Base-by-base conservation (phyloP, 1,140 invertebrate species). In the Drosophila rhopaloa region DNA sequence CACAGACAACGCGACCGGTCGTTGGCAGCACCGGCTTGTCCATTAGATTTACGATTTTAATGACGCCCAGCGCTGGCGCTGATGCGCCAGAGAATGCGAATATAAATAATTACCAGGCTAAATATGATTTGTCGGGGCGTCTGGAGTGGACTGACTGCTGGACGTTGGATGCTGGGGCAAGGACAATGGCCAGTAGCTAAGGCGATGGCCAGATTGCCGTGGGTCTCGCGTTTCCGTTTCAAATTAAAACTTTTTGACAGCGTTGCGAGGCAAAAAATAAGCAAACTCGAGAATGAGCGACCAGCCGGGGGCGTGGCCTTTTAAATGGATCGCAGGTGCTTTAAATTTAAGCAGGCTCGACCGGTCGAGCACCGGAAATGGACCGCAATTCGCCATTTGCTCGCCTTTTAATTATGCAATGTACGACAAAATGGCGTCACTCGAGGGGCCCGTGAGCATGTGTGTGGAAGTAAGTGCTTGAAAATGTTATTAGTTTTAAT, bases 1-100 rank as follows among this genome's bases (percentile, higher is more conserved):
- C 67, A 62, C 73, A 66, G 80, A 54, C 60, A 71, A 55, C 57
- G 58, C 29, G 19, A 27, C 10, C 40, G 48, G 62, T 29, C 41
- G 54, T 53, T 59, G 53, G 54, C 41, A 55, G 78, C 73, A 37
- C 81, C 79, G 61, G 60, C 75, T 77, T 81, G 59, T 63, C 67
- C 83, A 78, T 79, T 79, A 85, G 79, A 86, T 86, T 86, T 88
- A 86, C 85, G 83, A 82, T 88, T 88, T 82, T 76, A 82, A 86
- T 86, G 75, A 88, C 70, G 72, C 47, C 65, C 53, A 38, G 19
- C 16, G 40, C 47, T 65, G 70, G 43, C 58, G 50, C 16, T 74
- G 59, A 66, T 67, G 57, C 55, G 41, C 63, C 70, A 78, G 76
- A 51, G 56, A 66, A 51, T 32, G 59, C 46, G 50, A 67, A 86